A percentile compares a stretch with the other conserved stretches of the same genome.
These are phyloP conservation scores for Ametastegia equiseti DNA, from an alignment of 2,888 invertebrate genomes.

Conservation along the genomic window DNA sequence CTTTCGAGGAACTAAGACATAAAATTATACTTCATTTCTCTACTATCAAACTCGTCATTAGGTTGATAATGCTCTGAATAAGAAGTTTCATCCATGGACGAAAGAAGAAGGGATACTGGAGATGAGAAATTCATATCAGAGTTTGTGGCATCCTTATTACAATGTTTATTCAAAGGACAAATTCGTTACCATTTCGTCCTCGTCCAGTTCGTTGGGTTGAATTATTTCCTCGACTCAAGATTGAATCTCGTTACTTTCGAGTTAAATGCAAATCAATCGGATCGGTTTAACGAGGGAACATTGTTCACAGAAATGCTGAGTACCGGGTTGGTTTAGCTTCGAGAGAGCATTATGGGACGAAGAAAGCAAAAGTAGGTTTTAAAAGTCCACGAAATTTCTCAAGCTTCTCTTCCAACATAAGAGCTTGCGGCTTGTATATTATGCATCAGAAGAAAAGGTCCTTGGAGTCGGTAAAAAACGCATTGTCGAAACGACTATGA, in stretches of 20 bases:
- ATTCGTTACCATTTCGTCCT: not conserved
- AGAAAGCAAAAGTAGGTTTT: conserved; percentile 26
- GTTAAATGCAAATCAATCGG: conserved; percentile 26
- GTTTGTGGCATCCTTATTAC: not conserved
- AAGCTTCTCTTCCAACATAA: not conserved
- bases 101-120: not conserved
- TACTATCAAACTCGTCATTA: not conserved
- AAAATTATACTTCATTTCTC: not conserved
- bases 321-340: conserved; percentile 6
- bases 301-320: not conserved
- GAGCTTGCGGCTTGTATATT: not conserved
- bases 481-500: conserved; percentile 10
- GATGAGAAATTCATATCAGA: not conserved
- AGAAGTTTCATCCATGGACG: not conserved
- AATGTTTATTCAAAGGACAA: not conserved
- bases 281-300: conserved; percentile 15
- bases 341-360: not conserved
- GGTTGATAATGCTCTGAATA: not conserved
- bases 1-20: not conserved
- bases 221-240: not conserved
- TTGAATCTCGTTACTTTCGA: conserved; percentile 8
- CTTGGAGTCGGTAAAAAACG: not conserved
- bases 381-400: conserved; percentile 17
- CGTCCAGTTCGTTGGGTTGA: not conserved
- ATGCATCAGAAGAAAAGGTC: conserved; percentile 16